These are phyloP conservation scores for Alcedo quadribrachys DNA, from an alignment of 2,797 vertebrate species.

Conservation along the genomic window DNA sequence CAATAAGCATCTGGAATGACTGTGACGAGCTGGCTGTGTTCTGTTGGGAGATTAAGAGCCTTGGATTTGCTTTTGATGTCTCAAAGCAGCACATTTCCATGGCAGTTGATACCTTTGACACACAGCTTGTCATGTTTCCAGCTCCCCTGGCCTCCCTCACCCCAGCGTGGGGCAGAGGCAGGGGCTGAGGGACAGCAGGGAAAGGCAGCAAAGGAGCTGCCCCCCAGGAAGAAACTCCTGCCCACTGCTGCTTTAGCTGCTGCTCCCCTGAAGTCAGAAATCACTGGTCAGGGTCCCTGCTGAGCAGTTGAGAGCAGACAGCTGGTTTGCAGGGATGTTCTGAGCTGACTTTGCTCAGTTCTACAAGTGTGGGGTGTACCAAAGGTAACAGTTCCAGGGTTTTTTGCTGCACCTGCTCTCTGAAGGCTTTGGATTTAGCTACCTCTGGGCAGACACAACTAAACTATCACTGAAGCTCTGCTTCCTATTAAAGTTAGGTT, in stretches of 20 bases:
- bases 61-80: not conserved
- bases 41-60: not conserved
- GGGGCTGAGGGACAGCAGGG: not conserved
- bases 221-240: not conserved
- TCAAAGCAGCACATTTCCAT: not conserved
- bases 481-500: not conserved
- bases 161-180: not conserved
- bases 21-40: not conserved
- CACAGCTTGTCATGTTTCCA: not conserved
- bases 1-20: not conserved
- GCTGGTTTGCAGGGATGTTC: not conserved
- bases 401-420: fast-evolving
- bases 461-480: not conserved
- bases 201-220: not conserved
- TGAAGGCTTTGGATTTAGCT: not conserved
- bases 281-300: not conserved
- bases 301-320: not conserved
- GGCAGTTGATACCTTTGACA: not conserved
- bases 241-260: not conserved
- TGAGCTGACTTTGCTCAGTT: fast-evolving
- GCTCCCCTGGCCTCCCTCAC: not conserved
- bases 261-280: not conserved
- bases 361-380: fast-evolving
- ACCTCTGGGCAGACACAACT: not conserved
- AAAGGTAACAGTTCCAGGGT: no score